phyloP scores from a whole-genome alignment of 2,888 invertebrate species.

The Julus scandinavius region DNA sequence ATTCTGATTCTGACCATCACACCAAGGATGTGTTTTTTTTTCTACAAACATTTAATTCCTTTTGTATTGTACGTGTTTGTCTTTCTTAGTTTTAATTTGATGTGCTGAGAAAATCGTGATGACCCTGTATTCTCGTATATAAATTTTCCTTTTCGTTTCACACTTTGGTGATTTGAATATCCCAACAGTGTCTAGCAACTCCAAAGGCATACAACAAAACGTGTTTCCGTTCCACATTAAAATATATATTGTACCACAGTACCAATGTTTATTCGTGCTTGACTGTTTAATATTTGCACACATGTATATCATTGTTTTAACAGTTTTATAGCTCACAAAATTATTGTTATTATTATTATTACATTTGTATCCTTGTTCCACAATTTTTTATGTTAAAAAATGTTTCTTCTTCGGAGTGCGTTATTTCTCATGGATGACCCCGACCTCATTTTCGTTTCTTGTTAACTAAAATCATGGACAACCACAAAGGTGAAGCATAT shows the following conservation, averaged over 20 bases:
- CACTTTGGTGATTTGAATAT: neutral
- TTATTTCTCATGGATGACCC: neutral
- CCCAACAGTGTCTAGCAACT: neutral
- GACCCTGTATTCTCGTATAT: too few species aligned
- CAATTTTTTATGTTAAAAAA: neutral
- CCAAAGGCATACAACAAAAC: neutral
- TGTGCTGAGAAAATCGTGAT: too few species aligned
- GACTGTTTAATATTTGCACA: neutral
- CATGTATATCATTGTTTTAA: neutral
- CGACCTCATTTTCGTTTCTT: slow-evolving; percentile 12
- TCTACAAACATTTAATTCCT: too few species aligned
- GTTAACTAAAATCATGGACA: slow-evolving; percentile 1
- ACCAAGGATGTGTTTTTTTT: too few species aligned
- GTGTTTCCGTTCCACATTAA: slow-evolving; percentile 36
- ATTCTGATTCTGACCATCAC: too few species aligned
- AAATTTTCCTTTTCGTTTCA: neutral
- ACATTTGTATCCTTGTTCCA: slow-evolving; percentile 34
- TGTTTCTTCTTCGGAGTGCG: slow-evolving; percentile 1
- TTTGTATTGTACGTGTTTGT: neutral
- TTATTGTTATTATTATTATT: neutral
- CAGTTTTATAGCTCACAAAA: neutral
- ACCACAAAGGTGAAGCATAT: neutral
- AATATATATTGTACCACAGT: neutral
- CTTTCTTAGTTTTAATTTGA: neutral
- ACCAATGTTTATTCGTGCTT: neutral